A percentile compares a stretch with the other conserved stretches of the same genome.
Evolutionary conservation across 2,888 invertebrate species (phyloP).

Genomic region (Drosophila mimetica): DNA sequence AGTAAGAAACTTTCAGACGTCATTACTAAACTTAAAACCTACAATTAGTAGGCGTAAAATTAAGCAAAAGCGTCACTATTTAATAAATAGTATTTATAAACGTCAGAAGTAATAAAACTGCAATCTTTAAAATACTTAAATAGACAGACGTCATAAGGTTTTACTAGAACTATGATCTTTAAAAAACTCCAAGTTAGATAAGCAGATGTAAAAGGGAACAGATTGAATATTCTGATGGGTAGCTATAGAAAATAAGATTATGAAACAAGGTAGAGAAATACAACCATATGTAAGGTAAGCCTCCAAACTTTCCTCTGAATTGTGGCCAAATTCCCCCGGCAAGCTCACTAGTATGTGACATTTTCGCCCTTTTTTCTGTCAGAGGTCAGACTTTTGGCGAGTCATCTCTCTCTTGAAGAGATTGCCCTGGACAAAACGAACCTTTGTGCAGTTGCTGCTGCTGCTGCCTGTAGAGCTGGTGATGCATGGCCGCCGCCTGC

Average conservation of each 20-base stretch:
- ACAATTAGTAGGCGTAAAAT: too few relatives aligned
- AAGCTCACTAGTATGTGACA: neutral
- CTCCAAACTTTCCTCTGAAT: neutral
- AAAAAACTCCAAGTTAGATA: neutral
- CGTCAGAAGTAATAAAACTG: too few relatives aligned
- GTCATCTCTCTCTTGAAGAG: constrained; percentile 3
- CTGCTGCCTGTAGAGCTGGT: constrained; percentile 81
- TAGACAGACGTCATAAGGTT: neutral
- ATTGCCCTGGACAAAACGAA: constrained; percentile 45
- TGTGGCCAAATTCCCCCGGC: neutral
- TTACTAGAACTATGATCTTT: neutral
- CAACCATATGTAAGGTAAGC: neutral
- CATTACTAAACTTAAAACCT: too few relatives aligned
- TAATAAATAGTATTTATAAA: too few relatives aligned
- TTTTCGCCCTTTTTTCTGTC: neutral
- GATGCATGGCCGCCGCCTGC: constrained; percentile 81
- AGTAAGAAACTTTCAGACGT: too few relatives aligned
- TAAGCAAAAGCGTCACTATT: too few relatives aligned
- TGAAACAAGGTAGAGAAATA: neutral
- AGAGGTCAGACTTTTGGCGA: constrained; percentile 3
- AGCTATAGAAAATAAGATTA: neutral
- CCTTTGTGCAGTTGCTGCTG: constrained; percentile 77
- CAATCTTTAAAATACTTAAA: too few relatives aligned
- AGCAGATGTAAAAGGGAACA: neutral
- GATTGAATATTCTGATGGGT: neutral